Base-by-base conservation (phyloP, 2,113 vertebrate species). In the Scortum barcoo region DNA sequence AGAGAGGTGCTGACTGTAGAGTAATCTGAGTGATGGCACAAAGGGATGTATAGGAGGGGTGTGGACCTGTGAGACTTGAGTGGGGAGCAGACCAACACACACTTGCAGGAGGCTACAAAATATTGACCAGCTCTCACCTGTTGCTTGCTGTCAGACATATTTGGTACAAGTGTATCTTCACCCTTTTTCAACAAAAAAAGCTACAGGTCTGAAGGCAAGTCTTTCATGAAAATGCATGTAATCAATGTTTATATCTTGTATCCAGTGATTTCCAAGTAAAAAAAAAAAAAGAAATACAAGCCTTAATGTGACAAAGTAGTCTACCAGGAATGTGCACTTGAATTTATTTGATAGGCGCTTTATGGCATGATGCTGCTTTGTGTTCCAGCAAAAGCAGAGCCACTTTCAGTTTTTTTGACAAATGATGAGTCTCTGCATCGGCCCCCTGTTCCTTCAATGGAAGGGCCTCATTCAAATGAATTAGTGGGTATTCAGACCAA, bases 11-110 rank as follows among this genome's bases (percentile, higher is more conserved):
- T 58, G 50, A 11, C 4, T 7, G 26, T 16, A 54, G 36, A 30
- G 33, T 67, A 30, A 24, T 42, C 19, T 56, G 61, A 24, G 26
- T 20, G n/a, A 30, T 66, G 63, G 50, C 56, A 26, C 56, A n/a
- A 30, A 10, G 4, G 63, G 44, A 16, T 0, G 5, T 2, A 13
- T 26, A 51, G 36, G 38, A 58, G 71, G 46, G 51, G 51, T 56
- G 72, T 66, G 57, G 67, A 62, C 63, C 57, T 72, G 44, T 66
- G 46, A 76, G 38, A 65, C 19, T 65, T 74, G 9, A 5, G 48
- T 26, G 42, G 58, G 65, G 65, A 11, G 44, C 60, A 42, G 38
- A 66, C 54, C 40, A 67, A 46, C 60, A 72, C 61, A 60, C 54
- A 57, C 12, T 53, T 72, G 26, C 33, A 51, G 20, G 26, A 24